Evolutionary conservation across 1,140 invertebrate genomes (phyloP).

Genomic region (Halesus radiatus): DNA sequence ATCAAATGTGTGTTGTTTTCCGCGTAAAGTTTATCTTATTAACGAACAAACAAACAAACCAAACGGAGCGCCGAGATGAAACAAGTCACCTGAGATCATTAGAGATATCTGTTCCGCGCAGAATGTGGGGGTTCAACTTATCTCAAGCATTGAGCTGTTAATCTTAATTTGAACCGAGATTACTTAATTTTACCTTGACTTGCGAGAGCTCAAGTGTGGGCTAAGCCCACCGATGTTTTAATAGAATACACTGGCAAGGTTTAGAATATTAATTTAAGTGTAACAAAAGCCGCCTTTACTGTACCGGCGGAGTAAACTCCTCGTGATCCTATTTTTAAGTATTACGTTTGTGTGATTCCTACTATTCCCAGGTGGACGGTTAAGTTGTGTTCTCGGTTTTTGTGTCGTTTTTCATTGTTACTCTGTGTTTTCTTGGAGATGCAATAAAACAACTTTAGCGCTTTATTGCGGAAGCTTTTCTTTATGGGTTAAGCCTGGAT

Average conservation of each 20-base stretch:
- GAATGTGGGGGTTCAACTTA: slow-evolving; percentile 22
- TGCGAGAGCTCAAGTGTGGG: neutral
- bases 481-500: slow-evolving; percentile 43
- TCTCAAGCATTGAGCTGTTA: slow-evolving; percentile 38
- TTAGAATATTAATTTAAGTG: neutral
- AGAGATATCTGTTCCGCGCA: slow-evolving; percentile 24
- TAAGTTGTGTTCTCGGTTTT: slow-evolving; percentile 18
- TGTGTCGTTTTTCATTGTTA: slow-evolving; percentile 35
- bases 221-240: neutral
- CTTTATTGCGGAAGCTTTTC: slow-evolving; percentile 18
- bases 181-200: slow-evolving; percentile 21
- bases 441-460: slow-evolving; percentile 36
- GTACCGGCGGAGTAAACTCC: neutral
- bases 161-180: slow-evolving; percentile 45
- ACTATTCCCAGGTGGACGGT: slow-evolving; percentile 44
- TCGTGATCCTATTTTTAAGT: slow-evolving; percentile 45
- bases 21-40: neutral
- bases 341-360: slow-evolving; percentile 41
- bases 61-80: neutral
- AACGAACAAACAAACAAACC: slow-evolving; percentile 2
- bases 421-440: slow-evolving; percentile 32
- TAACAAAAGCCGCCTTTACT: slow-evolving; percentile 1
- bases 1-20: neutral
- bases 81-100: slow-evolving; percentile 34
- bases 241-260: slow-evolving; percentile 24